Conservation (phyloP, 2,888 invertebrate species). For the Chromoteleia sp. region DNA sequence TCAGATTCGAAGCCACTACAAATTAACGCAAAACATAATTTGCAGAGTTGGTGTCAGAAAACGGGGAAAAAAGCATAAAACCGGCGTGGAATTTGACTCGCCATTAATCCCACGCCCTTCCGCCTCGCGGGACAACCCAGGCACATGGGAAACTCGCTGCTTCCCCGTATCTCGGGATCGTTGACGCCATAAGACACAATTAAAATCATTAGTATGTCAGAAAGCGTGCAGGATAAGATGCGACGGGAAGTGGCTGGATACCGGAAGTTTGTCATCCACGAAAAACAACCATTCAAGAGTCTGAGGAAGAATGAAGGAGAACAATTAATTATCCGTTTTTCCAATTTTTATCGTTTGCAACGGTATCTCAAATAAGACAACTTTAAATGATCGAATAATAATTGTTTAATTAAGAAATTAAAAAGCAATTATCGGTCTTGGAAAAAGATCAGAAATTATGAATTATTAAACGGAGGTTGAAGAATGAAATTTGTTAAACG, state of each 20-base stretch:
- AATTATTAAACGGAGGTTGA: no score
- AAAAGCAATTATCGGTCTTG: no score
- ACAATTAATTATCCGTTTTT: neutral
- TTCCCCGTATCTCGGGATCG: conserved; percentile 38
- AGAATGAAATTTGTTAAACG: no score
- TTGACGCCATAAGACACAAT: conserved; percentile 57
- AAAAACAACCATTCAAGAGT: neutral
- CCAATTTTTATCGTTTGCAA: no score
- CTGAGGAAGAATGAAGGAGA: neutral
- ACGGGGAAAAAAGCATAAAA: no score
- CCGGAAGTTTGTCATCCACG: conserved; percentile 40
- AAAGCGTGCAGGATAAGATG: conserved; percentile 46
- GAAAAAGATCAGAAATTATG: no score
- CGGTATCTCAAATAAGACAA: no score
- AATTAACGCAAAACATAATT: conserved; percentile 35
- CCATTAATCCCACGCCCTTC: conserved; percentile 65
- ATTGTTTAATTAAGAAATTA: no score
- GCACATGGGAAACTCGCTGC: conserved; percentile 54
- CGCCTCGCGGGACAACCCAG: conserved; percentile 43
- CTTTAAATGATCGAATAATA: no score
- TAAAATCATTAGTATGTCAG: conserved; percentile 63
- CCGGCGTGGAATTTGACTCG: conserved; percentile 44
- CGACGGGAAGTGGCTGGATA: conserved; percentile 40
- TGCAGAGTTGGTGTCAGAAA: neutral
- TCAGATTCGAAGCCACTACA: conserved; percentile 21